These are phyloP conservation scores for Hydrochoerus hydrochaeris DNA, from an alignment of 2,113 vertebrate species.

Conservation along the genomic window DNA sequence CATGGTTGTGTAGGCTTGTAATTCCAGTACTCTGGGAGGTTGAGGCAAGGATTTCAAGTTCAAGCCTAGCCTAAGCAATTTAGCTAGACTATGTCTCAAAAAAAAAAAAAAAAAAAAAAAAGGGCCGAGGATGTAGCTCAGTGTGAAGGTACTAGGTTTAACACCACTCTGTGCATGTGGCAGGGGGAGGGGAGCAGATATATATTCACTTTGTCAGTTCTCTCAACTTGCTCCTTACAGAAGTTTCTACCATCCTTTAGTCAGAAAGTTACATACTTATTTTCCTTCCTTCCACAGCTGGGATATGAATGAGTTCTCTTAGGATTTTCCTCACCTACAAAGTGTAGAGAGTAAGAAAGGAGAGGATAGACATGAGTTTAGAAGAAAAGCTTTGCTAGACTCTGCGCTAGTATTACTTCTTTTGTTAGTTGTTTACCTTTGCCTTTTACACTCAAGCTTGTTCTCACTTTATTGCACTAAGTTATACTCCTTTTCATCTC, in stretches of 20 bases:
- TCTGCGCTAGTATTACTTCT: neutral
- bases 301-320: neutral
- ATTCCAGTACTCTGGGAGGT: neutral
- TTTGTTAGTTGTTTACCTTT: neutral
- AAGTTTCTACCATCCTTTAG: constrained; percentile 2
- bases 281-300: constrained; percentile 3
- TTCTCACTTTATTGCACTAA: neutral
- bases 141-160: neutral
- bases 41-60: neutral
- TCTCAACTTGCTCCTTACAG: neutral
- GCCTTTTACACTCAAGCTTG: too few relatives aligned
- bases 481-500: neutral
- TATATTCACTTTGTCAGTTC: constrained; percentile 21
- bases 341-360: neutral
- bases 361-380: neutral
- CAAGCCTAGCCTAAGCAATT: neutral
- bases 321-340: neutral
- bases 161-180: neutral
- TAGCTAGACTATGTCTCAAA: neutral
- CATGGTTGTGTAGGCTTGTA: neutral
- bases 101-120: neutral
- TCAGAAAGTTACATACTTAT: neutral
- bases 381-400: neutral
- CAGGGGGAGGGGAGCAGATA: too few relatives aligned
- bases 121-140: neutral